A percentile compares a stretch with the other conserved stretches of the same genome.
phyloP scores from a whole-genome alignment of 2,888 invertebrate genomes.

The Nasonia oneida region DNA sequence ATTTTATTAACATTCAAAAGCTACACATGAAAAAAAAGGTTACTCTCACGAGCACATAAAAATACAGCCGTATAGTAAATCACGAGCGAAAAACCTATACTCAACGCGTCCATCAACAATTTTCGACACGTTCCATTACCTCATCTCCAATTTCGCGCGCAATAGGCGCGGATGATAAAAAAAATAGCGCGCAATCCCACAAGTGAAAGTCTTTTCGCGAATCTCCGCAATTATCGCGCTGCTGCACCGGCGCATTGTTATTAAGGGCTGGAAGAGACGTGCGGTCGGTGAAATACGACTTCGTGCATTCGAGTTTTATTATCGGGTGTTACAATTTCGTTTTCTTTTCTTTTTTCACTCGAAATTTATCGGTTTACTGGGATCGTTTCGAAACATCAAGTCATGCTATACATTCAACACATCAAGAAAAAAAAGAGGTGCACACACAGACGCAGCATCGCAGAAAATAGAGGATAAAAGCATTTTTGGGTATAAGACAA shows the following conservation, averaged over 20 bases:
- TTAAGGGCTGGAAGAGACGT: constrained; percentile 47
- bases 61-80: neutral
- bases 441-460: neutral
- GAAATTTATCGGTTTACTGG: neutral
- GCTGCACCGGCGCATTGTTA: constrained; percentile 26
- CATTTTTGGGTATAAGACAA: neutral
- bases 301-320: constrained; percentile 19
- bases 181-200: neutral
- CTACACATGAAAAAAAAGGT: neutral
- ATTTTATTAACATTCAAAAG: neutral
- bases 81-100: constrained; percentile 4
- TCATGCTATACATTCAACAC: no score
- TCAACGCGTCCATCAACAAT: neutral
- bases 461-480: neutral
- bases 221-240: constrained; percentile 35
- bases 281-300: constrained; percentile 49
- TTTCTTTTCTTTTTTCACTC: neutral
- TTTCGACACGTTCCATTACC: constrained; percentile 4
- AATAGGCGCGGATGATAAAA: constrained; percentile 8
- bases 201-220: constrained; percentile 53
- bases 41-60: neutral
- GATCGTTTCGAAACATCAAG: neutral
- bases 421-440: neutral
- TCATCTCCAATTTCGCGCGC: constrained; percentile 6
- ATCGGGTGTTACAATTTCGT: constrained; percentile 26